phyloP scores from a whole-genome alignment of 2,113 vertebrate genomes.

The Psittacara wagleri region DNA sequence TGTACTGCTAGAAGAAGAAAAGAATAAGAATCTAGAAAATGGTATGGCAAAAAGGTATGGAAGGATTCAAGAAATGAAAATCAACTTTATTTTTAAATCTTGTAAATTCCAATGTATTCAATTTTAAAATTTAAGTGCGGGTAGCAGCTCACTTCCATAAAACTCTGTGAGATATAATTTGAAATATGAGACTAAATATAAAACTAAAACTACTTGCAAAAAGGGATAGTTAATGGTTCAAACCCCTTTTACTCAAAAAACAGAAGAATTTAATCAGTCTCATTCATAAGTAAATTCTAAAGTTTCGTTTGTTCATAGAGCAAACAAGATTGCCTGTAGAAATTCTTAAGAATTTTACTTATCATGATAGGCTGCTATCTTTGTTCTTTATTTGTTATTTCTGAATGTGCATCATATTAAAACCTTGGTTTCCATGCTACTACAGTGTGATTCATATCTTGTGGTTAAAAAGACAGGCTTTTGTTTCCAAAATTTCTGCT shows the following conservation, averaged over 20 bases:
- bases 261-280: not conserved
- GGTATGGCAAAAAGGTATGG: not conserved
- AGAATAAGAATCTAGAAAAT: not conserved
- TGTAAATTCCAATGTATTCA: not conserved
- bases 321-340: not conserved
- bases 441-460: slow-evolving; percentile 47
- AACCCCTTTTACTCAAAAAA: not conserved
- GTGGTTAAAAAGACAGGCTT: slow-evolving; percentile 31
- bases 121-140: not conserved
- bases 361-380: slow-evolving; percentile 15
- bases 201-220: not conserved
- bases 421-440: slow-evolving; percentile 25
- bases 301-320: not conserved
- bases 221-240: not conserved
- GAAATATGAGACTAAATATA: not conserved
- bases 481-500: slow-evolving; percentile 50
- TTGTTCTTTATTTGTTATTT: slow-evolving; percentile 41
- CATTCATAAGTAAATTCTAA: not conserved
- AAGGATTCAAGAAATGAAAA: not conserved
- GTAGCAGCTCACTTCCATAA: not conserved
- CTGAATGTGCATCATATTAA: slow-evolving; percentile 5
- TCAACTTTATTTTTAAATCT: not conserved
- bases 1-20: not conserved
- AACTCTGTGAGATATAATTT: not conserved
- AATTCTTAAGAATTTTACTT: slow-evolving; percentile 46